Base-by-base conservation (phyloP, 2,797 vertebrate species). In the Argentina silus region DNA sequence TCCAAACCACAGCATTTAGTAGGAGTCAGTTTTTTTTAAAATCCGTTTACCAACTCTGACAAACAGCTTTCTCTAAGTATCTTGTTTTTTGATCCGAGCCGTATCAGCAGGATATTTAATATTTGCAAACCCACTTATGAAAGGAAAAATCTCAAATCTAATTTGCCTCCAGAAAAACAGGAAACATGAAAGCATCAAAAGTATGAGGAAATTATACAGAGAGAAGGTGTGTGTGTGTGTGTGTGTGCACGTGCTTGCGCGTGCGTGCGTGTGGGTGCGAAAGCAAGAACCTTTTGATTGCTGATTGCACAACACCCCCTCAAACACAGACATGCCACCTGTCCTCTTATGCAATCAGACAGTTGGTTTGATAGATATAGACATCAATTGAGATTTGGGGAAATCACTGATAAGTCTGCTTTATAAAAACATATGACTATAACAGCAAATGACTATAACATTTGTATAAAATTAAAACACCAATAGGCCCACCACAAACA, bases 321-420 rank as follows among this genome's bases (percentile, higher is more conserved):
- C 81, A 55, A 70, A 81, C 73, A 76, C 63, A 79, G 81, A 60
- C 84, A 79, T 76, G 82, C 91, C 92, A 93, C 91, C 92, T 93
- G 92, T 89, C 86, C 80, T 82, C 76, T 94, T 93, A 91, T 81
- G 83, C 90, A 93, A 93, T 69, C 69, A 63, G 81, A 69, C 90
- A 92, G 90, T 90, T 93, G 89, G 89, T 87, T 90, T 90, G 82
- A 83, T 87, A 81, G 82, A 83, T 77, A 68, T 72, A 73, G 76
- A 83, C 64, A 70, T 81, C 84, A 50, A 51, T 36, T 36, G 23
- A 17, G 15, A 64, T 1, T 12, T 47, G 73, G 60, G 43, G 62
- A 67, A 70, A 79, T 72, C n/a, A 86, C 73, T 78, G 77, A 5
- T 59, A 21, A 12, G 57, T 59, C 3, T 59, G 15, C 7, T 12